Percentiles rank a stretch among this genome's conserved stretches.
Evolutionary conservation across 1,140 invertebrate genomes (phyloP).

Genomic region (Dreissena polymorpha): DNA sequence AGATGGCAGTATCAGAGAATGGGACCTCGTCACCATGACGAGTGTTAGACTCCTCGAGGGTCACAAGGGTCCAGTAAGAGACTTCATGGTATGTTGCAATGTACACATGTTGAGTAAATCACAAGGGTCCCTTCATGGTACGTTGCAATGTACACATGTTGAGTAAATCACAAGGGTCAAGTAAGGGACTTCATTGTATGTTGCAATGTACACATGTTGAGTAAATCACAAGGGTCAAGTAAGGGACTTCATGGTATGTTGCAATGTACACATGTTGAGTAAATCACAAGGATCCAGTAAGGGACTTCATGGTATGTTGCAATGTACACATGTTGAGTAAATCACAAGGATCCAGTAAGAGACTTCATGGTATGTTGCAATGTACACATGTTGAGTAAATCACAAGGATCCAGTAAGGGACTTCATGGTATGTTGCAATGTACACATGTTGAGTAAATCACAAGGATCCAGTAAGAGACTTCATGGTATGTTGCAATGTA

Average conservation of each 20-base stretch:
- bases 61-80: slow-evolving; percentile 72
- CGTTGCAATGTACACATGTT: slow-evolving; percentile 20
- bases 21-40: slow-evolving; percentile 76
- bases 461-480: slow-evolving; percentile 70
- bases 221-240: slow-evolving; percentile 74
- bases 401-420: slow-evolving; percentile 73
- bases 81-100: slow-evolving; percentile 63
- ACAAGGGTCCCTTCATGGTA: slow-evolving; percentile 72
- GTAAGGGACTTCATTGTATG: slow-evolving; percentile 70
- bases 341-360: slow-evolving; percentile 72
- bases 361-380: slow-evolving; percentile 65
- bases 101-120: slow-evolving; percentile 27
- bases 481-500: slow-evolving; percentile 61
- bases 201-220: neutral
- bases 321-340: no score
- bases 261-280: no score
- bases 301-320: slow-evolving; percentile 66
- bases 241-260: slow-evolving; percentile 67
- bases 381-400: no score
- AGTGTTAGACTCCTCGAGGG: slow-evolving; percentile 73
- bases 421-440: slow-evolving; percentile 61
- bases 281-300: slow-evolving; percentile 73
- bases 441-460: no score
- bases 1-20: slow-evolving; percentile 72
- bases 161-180: slow-evolving; percentile 73